Evolutionary conservation across 2,113 vertebrate genomes (phyloP), one percentile per base, ranked within the genome.

Genomic region (Lasiurus cinereus): DNA sequence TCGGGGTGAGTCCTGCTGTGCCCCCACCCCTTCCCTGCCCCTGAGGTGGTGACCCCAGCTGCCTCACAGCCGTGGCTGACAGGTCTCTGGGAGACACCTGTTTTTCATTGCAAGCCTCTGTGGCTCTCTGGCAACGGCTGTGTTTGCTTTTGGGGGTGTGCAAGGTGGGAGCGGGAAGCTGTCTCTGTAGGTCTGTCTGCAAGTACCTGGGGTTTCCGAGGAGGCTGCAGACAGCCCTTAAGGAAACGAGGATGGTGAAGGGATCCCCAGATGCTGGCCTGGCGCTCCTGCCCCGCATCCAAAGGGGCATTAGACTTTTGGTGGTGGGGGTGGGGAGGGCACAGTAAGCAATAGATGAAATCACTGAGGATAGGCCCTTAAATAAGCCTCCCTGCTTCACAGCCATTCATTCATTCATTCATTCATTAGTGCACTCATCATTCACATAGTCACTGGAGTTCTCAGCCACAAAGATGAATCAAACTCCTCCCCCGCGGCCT

Each of bases 101-200:
- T 88, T 97, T 97, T 83, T 95, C 96, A 96, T 82, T 97, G 95
- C 67, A 84, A 92, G 94, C 43, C 87, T 62, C 95, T 46, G 69
- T 94, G 96, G 90, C 96, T 96, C 92, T 92, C 93, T 48, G 90
- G 96, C 83, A 94, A 88, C 0, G 54, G 73, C 62, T 90, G 48
- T 90, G 83, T 96, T 96, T 96, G 59, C 82, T 93, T 95, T 88
- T 16, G 13, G 18, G 14, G 13, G n/a, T 1, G 15, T 59, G 21
- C n/a, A 69, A 69, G 54, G 52, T 39, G 14, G 76, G 86, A 78
- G 76, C 12, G 50, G 74, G 76, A 43, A 77, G 67, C 15, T 0
- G 1, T 96, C 91, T 92, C 80, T 93, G 72, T 48, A 78, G 94
- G 66, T 90, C 83, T 95, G 39, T 90, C 83, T 95, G 39, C 77